Conservation (phyloP, 1,140 invertebrate species). For the Coenobita brevimanus region DNA sequence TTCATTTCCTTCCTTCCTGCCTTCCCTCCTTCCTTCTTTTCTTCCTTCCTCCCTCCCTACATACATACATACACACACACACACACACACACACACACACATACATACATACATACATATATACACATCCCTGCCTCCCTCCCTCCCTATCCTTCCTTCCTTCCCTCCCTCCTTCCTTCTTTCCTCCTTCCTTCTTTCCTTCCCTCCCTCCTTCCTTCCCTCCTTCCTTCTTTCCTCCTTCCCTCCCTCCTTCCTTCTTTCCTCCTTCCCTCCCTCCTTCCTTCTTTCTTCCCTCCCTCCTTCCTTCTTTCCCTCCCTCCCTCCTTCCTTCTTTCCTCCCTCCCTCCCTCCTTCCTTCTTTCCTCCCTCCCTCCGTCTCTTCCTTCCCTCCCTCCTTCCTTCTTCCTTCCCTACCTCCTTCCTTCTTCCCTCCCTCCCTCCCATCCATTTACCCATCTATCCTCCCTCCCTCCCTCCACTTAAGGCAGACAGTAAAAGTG, state of each 20-base stretch:
- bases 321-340: background rate
- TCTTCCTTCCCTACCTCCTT: background rate
- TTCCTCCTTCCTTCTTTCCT: background rate
- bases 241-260: background rate
- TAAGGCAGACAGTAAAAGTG: background rate
- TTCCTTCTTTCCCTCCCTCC: no score
- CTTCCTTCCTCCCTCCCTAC: no score
- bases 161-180: background rate
- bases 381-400: background rate
- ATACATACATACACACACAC: no score
- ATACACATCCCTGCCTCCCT: background rate
- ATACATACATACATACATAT: no score
- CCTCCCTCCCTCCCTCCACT: background rate
- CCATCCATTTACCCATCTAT: background rate
- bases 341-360: background rate
- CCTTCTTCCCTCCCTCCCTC: slow-evolving; percentile 9
- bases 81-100: no score
- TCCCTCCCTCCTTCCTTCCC: background rate
- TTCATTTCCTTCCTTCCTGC: background rate
- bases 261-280: background rate
- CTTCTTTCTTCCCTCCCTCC: no score
- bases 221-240: background rate
- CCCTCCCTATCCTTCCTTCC: background rate
- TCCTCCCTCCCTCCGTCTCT: background rate
- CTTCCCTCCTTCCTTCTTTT: background rate